Percentiles rank a stretch among this genome's conserved stretches.
phyloP scores from a whole-genome alignment of 2,113 vertebrate genomes.

The Trematomus loennbergii region DNA sequence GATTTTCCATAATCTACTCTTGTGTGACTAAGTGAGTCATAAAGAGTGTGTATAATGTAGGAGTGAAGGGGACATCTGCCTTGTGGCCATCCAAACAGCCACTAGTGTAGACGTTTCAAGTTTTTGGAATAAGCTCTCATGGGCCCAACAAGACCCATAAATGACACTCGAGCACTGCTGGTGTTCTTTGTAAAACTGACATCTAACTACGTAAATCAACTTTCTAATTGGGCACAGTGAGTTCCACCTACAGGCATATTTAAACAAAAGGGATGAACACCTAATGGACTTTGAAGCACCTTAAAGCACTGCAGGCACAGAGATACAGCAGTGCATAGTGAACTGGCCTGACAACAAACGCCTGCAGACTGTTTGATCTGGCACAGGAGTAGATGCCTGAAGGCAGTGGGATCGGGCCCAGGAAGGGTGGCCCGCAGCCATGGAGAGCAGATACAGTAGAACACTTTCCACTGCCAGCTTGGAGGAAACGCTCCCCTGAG shows the following conservation, averaged over 20 bases:
- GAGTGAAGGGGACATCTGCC: conserved; percentile 28
- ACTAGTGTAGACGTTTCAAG: conserved; percentile 9
- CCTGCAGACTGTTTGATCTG: conserved; percentile 77
- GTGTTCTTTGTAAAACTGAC: conserved; percentile 47
- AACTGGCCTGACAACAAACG: conserved; percentile 72
- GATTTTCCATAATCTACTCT: not conserved
- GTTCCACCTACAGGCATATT: conserved; percentile 54
- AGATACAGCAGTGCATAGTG: conserved; percentile 33
- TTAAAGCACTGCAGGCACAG: conserved; percentile 46
- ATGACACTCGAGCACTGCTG: conserved; percentile 34
- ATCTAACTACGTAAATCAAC: conserved; percentile 43
- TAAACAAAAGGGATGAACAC: conserved; percentile 45
- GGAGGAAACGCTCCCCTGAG: conserved; percentile 48
- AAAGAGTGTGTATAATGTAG: not conserved
- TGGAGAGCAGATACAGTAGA: conserved; percentile 64
- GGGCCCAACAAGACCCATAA: not conserved
- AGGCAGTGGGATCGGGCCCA: conserved; percentile 62
- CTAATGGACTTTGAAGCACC: conserved; percentile 49
- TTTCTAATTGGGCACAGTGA: conserved; percentile 51
- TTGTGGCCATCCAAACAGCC: conserved; percentile 17
- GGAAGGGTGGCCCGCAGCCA: conserved; percentile 71
- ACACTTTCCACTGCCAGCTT: conserved; percentile 48
- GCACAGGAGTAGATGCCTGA: conserved; percentile 65
- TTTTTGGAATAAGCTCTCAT: conserved; percentile 3
- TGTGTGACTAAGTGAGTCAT: conserved; percentile 3